Evolutionary conservation across 2,888 invertebrate species (phyloP), one percentile per base, ranked within the genome.

Genomic region (Oligia latruncula): DNA sequence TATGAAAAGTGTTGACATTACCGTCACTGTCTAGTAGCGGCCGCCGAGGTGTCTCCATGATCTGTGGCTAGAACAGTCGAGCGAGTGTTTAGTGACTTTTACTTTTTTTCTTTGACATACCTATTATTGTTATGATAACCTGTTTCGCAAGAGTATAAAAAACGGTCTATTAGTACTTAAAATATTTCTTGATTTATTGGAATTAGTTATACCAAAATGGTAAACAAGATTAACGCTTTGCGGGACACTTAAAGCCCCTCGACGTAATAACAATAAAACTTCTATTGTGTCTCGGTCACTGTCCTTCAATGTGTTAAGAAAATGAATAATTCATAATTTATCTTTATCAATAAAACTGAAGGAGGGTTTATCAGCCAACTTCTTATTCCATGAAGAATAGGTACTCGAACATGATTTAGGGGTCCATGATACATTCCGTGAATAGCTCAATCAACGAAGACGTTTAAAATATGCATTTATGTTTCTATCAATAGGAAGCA

Each of bases 391-490:
- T 4, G 17, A 66, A 55, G 35, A 65, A 66, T 15, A 23, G 23
- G 5, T 23, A 2, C 35, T 66, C 8, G 3, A 58, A 76, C 23
- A 65, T 67, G 17, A 49, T 66, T 49, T 46, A 8, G 13, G 23
- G 15, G 67, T 68, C 23, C 52, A 67, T 23, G 8, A 62, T 43
- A 35, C 5, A 23, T 77, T 43, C 13, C 11, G 6, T 40, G n/a
- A 23, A 60, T 52, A 20, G 40, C 17, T 78, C 29, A 40, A 52
- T 20, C 60, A 60, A 23, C 29, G 5, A 23, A 40, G 20, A 40
- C 15, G n/a, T 77, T 58, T 66, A 58, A 77, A 67, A 60, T 77
- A 73, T 62, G 40, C 4, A 52, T 43, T 20, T 17, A 2, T 5
- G 23, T 40, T 65, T 52, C 20, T 52, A 65, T 52, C 52, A 46